Percentiles rank a stretch among this genome's conserved stretches.
These are phyloP conservation scores for Tridacna gigas DNA, from an alignment of 2,888 invertebrate genomes.

Conservation along the genomic window DNA sequence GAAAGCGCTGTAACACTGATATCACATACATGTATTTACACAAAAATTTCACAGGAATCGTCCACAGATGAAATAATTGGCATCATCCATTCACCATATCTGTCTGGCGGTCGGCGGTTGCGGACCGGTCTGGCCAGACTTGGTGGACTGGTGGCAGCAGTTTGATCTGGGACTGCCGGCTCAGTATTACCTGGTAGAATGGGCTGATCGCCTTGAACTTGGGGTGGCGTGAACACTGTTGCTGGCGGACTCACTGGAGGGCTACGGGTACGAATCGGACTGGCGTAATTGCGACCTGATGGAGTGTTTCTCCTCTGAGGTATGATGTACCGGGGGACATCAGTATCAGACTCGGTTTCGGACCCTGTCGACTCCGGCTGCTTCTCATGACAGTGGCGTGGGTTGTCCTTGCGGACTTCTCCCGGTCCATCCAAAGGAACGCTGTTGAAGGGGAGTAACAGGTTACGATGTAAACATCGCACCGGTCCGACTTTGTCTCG, in stretches of 20 bases:
- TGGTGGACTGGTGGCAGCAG: too few species aligned
- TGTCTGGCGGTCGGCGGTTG: too few species aligned
- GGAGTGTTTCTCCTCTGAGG: background rate
- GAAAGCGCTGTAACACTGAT: too few species aligned
- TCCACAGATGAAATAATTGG: too few species aligned
- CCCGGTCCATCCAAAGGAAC: background rate
- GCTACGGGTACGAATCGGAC: background rate
- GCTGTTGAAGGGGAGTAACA: background rate
- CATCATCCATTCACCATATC: too few species aligned
- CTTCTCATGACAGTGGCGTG: background rate
- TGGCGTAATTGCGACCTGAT: background rate
- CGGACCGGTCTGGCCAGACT: too few species aligned
- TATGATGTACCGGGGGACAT: background rate
- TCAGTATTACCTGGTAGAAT: too few species aligned
- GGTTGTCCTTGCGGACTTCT: background rate
- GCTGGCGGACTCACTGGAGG: background rate
- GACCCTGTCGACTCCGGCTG: background rate
- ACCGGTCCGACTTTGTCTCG: slow-evolving; percentile 2
- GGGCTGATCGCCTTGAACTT: too few species aligned
- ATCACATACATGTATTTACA: too few species aligned
- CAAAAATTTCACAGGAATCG: too few species aligned
- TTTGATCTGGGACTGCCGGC: too few species aligned
- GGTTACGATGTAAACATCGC: background rate
- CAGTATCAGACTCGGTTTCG: background rate
- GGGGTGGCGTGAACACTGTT: too few species aligned